Base-by-base conservation (phyloP, 2,113 vertebrate species). In the Pica pica region DNA sequence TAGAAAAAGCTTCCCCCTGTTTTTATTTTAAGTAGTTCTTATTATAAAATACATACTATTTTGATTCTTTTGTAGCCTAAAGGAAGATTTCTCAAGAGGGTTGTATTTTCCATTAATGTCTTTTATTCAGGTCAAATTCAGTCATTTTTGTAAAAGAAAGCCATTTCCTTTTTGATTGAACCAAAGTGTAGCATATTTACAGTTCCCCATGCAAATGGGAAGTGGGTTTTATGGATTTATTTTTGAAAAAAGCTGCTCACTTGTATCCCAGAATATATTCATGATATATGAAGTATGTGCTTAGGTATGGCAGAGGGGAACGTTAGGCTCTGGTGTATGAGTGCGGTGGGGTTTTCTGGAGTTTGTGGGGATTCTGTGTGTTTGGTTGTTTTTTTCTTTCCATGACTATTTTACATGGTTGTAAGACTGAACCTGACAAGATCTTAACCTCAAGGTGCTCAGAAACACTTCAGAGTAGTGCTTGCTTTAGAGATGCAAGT, bases 1-100 rank as follows among this genome's bases (percentile, higher is more conserved):
- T 10, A 55, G 26, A 76, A 28, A 61, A 79, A 24, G 3, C 7
- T 71, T 18, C 3, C 9, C 3, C 3, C 5, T 2, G 0, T 21
- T 59, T 61, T 59, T 35, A 9, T 73, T 86, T 83, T 18, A 23
- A 46, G 27, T 61, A 21, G 13, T 7, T 91, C 69, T 76, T 50
- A 37, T 35, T 42, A 19, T 20, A 46, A 85, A 83, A 74, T 28
- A 13, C 23, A 28, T 27, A 9, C 2, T 18, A 5, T 63, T 57
- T 70, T 44, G 2, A 19, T n/a, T 46, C 5, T 71, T 46, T 47
- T 42, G 33, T 69, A 82, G 33, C 31, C 41, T 64, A 47, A 68
- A 76, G 20, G 16, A 77, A 17, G 2, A 10, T 18, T 68, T 75
- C 7, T 61, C 1, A 0, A 73, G 20, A 16, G 9, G 3, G 1